These are phyloP conservation scores for Malurus leucopterus DNA, from an alignment of 2,797 vertebrate genomes.

Conservation along the genomic window DNA sequence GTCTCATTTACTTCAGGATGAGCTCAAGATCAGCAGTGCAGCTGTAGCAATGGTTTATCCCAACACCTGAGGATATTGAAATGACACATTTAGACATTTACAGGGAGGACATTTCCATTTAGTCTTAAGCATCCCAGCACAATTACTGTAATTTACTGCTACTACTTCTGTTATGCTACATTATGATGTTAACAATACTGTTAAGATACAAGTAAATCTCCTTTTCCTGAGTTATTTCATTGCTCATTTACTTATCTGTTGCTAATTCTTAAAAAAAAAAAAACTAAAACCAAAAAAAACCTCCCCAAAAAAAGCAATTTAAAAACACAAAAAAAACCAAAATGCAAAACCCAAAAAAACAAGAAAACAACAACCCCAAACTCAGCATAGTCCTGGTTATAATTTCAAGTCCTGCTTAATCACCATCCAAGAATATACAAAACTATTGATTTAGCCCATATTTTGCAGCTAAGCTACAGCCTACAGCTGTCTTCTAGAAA, in stretches of 20 bases:
- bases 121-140: not conserved
- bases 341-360: too few species aligned
- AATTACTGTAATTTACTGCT: not conserved
- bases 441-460: not conserved
- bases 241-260: not conserved
- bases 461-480: not conserved
- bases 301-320: not conserved
- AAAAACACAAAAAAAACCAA: not conserved
- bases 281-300: not conserved
- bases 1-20: not conserved
- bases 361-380: not conserved
- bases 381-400: not conserved
- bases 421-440: not conserved
- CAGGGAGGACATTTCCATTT: not conserved
- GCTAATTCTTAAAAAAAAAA: not conserved
- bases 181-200: not conserved
- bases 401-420: not conserved
- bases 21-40: not conserved
- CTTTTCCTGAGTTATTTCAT: not conserved
- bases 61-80: not conserved
- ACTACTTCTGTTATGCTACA: not conserved
- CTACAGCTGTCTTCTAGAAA: not conserved
- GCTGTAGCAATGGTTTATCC: not conserved
- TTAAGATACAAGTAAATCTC: not conserved
- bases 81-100: not conserved